Percentiles rank a stretch among this genome's conserved stretches.
Conservation (phyloP, 2,888 invertebrate species). For the Patella depressa region DNA sequence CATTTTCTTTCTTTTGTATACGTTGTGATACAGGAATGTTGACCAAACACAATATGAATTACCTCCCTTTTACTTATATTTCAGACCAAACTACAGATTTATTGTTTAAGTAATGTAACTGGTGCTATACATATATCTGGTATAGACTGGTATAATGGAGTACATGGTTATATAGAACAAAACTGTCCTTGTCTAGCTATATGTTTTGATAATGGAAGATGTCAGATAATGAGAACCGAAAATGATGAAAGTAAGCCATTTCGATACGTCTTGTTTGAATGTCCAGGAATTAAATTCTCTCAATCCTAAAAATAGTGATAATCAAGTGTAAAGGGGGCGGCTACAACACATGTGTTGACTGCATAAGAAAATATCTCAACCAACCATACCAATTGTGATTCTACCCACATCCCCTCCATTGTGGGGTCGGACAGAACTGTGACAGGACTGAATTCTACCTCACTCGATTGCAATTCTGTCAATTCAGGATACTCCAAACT, state of each 20-base stretch:
- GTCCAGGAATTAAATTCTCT: too few species aligned
- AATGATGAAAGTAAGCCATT: slow-evolving; percentile 81
- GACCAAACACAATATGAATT: background rate
- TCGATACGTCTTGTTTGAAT: too few species aligned
- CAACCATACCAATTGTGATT: too few species aligned
- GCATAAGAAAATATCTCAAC: too few species aligned
- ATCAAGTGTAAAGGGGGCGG: too few species aligned
- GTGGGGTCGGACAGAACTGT: too few species aligned
- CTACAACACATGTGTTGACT: too few species aligned
- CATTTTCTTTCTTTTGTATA: background rate
- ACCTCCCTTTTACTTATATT: slow-evolving; percentile 22
- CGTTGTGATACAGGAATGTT: background rate
- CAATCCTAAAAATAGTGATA: too few species aligned
- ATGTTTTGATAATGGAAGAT: slow-evolving; percentile 89
- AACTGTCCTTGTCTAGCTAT: slow-evolving; percentile 82
- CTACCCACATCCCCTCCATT: too few species aligned
- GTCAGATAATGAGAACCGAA: slow-evolving; percentile 91
- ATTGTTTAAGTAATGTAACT: slow-evolving; percentile 74
- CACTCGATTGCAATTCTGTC: too few species aligned
- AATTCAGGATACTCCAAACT: too few species aligned
- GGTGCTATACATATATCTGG: slow-evolving; percentile 80
- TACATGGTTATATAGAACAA: slow-evolving; percentile 79
- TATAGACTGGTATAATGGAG: slow-evolving; percentile 90
- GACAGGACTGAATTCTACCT: too few species aligned
- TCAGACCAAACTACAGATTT: slow-evolving; percentile 82